Evolutionary conservation across 2,888 invertebrate genomes (phyloP).

Genomic region (Sphaerophoria taeniata): DNA sequence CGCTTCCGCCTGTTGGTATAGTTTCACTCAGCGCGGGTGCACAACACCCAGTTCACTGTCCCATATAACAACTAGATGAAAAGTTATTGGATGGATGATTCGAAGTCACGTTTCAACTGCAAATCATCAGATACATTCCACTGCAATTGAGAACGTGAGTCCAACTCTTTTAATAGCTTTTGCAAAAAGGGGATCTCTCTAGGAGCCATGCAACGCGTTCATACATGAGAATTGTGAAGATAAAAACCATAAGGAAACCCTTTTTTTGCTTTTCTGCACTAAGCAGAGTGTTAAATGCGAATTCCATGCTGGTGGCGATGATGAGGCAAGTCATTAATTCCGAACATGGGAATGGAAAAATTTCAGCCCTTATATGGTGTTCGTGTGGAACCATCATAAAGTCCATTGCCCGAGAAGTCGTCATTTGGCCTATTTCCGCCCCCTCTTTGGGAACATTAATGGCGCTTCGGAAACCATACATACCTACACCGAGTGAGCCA

Average conservation of each 20-base stretch:
- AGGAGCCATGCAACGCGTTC: conserved; percentile 10
- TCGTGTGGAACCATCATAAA: conserved; percentile 43
- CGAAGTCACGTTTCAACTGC: conserved; percentile 64
- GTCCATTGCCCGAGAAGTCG: conserved; percentile 41
- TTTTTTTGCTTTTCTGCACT: conserved; percentile 35
- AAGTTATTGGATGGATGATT: conserved; percentile 23
- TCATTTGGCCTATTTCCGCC: conserved; percentile 44
- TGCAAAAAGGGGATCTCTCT: neutral
- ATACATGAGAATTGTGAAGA: neutral
- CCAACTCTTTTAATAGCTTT: conserved; percentile 50
- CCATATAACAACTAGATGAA: conserved; percentile 28
- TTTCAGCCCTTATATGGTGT: conserved; percentile 52
- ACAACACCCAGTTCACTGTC: conserved; percentile 35
- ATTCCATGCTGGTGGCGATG: conserved; percentile 63
- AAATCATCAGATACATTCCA: conserved; percentile 53
- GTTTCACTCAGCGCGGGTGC: conserved; percentile 8
- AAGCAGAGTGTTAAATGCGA: conserved; percentile 70
- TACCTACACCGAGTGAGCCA: conserved; percentile 21
- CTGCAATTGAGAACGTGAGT: conserved; percentile 61
- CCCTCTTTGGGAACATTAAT: conserved; percentile 39
- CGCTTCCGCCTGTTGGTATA: no score
- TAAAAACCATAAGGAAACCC: neutral
- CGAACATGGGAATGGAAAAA: conserved; percentile 51
- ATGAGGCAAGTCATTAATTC: conserved; percentile 65
- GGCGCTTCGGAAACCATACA: neutral